Evolutionary conservation across 2,888 invertebrate genomes (phyloP).

Genomic region (Leucophora obtusa): DNA sequence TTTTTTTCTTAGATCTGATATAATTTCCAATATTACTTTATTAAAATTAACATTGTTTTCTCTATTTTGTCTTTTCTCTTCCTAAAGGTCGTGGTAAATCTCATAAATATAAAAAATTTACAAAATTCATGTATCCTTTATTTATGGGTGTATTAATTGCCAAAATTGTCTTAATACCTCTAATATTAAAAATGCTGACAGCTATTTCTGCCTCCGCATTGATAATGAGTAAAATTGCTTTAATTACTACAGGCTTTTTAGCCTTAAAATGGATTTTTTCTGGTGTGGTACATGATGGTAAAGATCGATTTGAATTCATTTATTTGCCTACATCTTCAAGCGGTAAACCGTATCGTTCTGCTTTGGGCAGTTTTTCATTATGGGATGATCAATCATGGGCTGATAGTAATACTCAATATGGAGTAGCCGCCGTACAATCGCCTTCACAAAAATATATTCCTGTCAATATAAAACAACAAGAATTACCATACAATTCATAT

Average conservation of each 20-base stretch:
- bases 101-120: conserved; percentile 79
- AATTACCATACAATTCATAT: conserved; percentile 23
- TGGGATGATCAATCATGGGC: conserved; percentile 57
- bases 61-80: not conserved
- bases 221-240: conserved; percentile 76
- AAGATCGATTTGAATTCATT: conserved; percentile 71
- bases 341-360: conserved; percentile 57
- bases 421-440: not conserved
- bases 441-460: conserved; percentile 53
- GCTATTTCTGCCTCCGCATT: conserved; percentile 82
- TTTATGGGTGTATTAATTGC: conserved; percentile 83
- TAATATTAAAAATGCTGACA: conserved; percentile 84
- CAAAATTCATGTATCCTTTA: conserved; percentile 82
- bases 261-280: conserved; percentile 73
- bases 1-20: too few relatives aligned
- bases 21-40: not conserved
- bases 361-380: conserved; percentile 32
- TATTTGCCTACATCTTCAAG: conserved; percentile 67
- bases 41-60: not conserved
- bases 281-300: conserved; percentile 47
- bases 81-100: conserved; percentile 73
- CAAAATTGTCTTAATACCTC: conserved; percentile 84
- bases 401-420: conserved; percentile 46
- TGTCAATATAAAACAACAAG: conserved; percentile 31
- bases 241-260: conserved; percentile 72